Evolutionary conservation across 2,888 invertebrate genomes (phyloP), one percentile per base, ranked within the genome.

Genomic region (Tetrapedia diversipes): DNA sequence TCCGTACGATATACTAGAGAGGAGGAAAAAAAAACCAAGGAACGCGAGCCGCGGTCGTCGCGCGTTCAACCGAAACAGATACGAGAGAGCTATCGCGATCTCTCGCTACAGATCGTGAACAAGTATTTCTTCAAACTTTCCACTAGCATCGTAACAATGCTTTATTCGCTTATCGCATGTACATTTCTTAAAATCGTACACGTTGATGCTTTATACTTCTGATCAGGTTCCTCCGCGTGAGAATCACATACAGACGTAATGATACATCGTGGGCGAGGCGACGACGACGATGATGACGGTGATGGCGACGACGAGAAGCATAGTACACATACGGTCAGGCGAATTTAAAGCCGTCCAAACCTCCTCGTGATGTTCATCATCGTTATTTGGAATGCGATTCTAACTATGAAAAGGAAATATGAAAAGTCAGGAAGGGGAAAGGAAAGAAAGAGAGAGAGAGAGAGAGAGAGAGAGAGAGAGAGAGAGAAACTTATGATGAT

Each of bases 101-200:
- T 7, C 4, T 29, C 29, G 51, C 16, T 3, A 27, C 2, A 6
- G 7, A 37, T 51, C 34, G 14, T 19, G 14, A 19, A 51, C 37
- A 32, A 43, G 27, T 49, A 54, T 34, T 27, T 54, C 57, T 22
- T 43, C 2, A 24, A 61, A 37, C n/a, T n/a, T n/a, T 14, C 24
- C 63, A 39, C 4, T 51, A 65, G 70, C 66, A 59, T 69, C 57
- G 56, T 66, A 56, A 51, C 57, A 77, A 77, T 68, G 70, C 54
- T 83, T 84, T 84, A 84, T 84, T 84, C 63, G 37, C 63, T 39
- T 63, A 66, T 76, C 71, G 75, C 74, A 72, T 67, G 68, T 81
- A 81, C 81, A 81, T 66, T 77, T 43, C 53, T 54, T 47, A 65
- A 82, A 66, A 73, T 47, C 61, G 41, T 27, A 43, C 39, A n/a